A percentile compares a stretch with the other conserved stretches of the same genome.
phyloP scores from a whole-genome alignment of 2,888 invertebrate species.

The Drosophila basisetae region DNA sequence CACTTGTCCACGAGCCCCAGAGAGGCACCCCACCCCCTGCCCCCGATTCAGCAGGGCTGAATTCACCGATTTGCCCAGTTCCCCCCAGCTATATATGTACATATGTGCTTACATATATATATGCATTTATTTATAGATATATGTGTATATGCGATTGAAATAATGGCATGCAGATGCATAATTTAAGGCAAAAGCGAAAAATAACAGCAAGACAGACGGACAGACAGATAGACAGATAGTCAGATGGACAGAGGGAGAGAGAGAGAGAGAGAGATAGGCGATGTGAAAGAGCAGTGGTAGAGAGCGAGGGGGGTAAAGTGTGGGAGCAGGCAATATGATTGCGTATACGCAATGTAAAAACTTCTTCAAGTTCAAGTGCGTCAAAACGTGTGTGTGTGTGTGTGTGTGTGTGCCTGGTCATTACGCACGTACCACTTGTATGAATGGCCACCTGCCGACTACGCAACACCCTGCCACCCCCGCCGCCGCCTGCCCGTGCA shows the following conservation, averaged over 20 bases:
- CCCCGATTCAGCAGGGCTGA: no score
- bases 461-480: not conserved
- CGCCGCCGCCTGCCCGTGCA: not conserved
- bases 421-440: slow-evolving; percentile 78
- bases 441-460: slow-evolving; percentile 61
- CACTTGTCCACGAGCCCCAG: slow-evolving; percentile 67
- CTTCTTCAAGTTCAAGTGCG: slow-evolving; percentile 76
- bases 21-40: not conserved
- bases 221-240: not conserved
- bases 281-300: not conserved
- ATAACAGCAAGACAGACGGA: slow-evolving; percentile 1
- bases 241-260: not conserved
- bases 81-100: not conserved
- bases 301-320: not conserved
- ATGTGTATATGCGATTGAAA: slow-evolving; percentile 12
- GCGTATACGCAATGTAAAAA: slow-evolving; percentile 74
- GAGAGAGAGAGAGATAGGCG: not conserved
- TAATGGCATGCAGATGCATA: slow-evolving; percentile 61
- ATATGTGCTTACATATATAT: not conserved
- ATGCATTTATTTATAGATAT: not conserved
- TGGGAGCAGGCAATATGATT: slow-evolving; percentile 58
- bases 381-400: slow-evolving; percentile 13
- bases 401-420: slow-evolving; percentile 69
- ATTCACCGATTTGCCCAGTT: not conserved
- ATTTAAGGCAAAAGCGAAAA: slow-evolving; percentile 49